phyloP scores from a whole-genome alignment of 2,113 vertebrate species.

The Nycticebus coucang region DNA sequence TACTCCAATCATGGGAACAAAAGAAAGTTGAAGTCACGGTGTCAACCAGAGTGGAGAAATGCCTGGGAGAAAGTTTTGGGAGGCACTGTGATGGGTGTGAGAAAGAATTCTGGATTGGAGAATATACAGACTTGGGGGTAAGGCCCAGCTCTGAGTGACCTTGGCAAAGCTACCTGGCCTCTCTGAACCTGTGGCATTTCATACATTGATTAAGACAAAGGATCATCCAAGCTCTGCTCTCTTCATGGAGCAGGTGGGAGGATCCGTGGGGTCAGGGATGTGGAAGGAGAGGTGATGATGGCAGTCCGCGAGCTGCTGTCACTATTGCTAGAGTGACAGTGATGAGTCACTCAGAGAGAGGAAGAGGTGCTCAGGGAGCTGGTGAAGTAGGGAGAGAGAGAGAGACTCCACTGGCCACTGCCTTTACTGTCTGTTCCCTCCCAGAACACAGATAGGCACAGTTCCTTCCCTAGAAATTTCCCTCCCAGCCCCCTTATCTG shows the following conservation, averaged over 20 bases:
- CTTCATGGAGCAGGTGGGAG: background rate
- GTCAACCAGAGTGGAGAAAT: background rate
- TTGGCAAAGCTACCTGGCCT: background rate
- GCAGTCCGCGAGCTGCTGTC: rapidly evolving
- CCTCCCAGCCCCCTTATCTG: background rate
- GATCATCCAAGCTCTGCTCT: no score
- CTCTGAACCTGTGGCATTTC: background rate
- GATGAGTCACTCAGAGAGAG: no score
- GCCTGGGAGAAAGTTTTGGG: background rate
- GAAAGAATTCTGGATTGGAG: background rate
- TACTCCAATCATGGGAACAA: background rate
- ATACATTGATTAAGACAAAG: background rate
- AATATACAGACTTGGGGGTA: background rate
- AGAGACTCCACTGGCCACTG: rapidly evolving
- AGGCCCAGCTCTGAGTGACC: background rate
- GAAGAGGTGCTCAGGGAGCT: background rate
- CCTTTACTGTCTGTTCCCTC: background rate
- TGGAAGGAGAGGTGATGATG: background rate
- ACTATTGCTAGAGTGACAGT: background rate
- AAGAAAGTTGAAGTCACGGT: background rate
- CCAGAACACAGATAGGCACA: background rate
- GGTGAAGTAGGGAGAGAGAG: background rate
- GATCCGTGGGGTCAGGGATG: background rate
- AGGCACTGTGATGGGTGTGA: rapidly evolving
- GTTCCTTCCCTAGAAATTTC: background rate